Evolutionary conservation across 2,888 invertebrate genomes (phyloP).

Genomic region (Dryocosmus kuriphilus): DNA sequence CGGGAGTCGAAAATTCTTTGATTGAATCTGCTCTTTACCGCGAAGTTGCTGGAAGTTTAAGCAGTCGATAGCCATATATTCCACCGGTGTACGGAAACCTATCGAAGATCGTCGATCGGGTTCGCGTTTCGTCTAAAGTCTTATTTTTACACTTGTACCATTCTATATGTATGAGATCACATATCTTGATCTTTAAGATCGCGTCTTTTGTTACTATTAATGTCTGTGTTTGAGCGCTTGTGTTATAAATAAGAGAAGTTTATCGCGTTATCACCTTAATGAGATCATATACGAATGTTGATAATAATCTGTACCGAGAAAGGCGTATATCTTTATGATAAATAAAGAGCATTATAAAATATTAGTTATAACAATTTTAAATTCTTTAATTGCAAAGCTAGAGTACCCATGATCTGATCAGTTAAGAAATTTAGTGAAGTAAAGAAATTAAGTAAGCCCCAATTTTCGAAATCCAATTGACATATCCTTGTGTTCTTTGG

Average conservation of each 20-base stretch:
- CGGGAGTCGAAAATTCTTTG: slow-evolving; percentile 37
- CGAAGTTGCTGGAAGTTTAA: slow-evolving; percentile 11
- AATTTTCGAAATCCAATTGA: slow-evolving; percentile 62
- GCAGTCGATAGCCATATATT: slow-evolving; percentile 17
- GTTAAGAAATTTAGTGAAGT: neutral
- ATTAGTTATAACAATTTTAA: neutral
- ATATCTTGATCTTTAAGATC: slow-evolving; percentile 10
- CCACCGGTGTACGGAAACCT: slow-evolving; percentile 7
- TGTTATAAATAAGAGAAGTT: slow-evolving; percentile 26
- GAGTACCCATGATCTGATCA: neutral
- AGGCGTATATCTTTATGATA: neutral
- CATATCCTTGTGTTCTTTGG: slow-evolving; percentile 74
- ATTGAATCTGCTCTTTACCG: neutral
- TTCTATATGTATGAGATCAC: slow-evolving; percentile 1
- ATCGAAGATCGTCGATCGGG: slow-evolving; percentile 31
- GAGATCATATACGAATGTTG: slow-evolving; percentile 30
- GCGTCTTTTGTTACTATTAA: slow-evolving; percentile 20
- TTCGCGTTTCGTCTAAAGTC: neutral
- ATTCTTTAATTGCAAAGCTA: neutral
- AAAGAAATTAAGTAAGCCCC: neutral
- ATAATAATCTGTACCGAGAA: slow-evolving; percentile 8
- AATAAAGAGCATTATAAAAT: slow-evolving; percentile 26
- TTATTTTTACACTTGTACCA: slow-evolving; percentile 1
- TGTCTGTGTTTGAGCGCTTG: slow-evolving; percentile 36
- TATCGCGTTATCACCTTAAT: slow-evolving; percentile 23